Percentiles rank a stretch among this genome's conserved stretches.
These are phyloP conservation scores for Theocolax elegans DNA, from an alignment of 1,140 invertebrate genomes.

Conservation along the genomic window DNA sequence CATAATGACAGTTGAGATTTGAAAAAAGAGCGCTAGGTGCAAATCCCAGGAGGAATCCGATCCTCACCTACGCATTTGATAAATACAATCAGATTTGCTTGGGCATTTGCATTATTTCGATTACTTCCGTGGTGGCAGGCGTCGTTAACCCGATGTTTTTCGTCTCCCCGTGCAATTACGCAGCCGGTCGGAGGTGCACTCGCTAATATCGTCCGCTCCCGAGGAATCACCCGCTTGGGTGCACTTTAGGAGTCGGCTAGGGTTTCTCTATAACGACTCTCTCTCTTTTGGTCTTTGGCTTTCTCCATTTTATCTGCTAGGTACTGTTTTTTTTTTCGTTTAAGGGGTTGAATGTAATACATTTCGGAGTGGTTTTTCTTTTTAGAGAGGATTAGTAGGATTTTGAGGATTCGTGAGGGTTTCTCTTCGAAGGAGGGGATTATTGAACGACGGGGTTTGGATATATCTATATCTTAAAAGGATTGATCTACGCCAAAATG, in stretches of 20 bases:
- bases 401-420: no score
- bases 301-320: no score
- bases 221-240: constrained; percentile 2
- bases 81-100: constrained; percentile 11
- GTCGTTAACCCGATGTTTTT: constrained; percentile 15
- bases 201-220: constrained; percentile 6
- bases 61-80: neutral
- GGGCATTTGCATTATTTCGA: constrained; percentile 34
- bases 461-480: no score
- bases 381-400: no score
- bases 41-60: neutral
- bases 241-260: neutral
- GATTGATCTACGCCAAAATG: no score
- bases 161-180: constrained; percentile 1
- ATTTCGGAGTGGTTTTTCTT: no score
- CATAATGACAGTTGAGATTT: no score
- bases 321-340: no score
- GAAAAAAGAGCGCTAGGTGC: no score
- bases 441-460: no score
- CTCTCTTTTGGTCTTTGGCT: neutral
- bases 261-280: neutral
- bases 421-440: no score
- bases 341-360: no score
- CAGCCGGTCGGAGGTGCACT: neutral
- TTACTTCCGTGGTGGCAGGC: constrained; percentile 2